Percentiles rank a stretch among this genome's conserved stretches.
Evolutionary conservation across 1,140 invertebrate genomes (phyloP).

Genomic region (Lepidotrigona ventralis): DNA sequence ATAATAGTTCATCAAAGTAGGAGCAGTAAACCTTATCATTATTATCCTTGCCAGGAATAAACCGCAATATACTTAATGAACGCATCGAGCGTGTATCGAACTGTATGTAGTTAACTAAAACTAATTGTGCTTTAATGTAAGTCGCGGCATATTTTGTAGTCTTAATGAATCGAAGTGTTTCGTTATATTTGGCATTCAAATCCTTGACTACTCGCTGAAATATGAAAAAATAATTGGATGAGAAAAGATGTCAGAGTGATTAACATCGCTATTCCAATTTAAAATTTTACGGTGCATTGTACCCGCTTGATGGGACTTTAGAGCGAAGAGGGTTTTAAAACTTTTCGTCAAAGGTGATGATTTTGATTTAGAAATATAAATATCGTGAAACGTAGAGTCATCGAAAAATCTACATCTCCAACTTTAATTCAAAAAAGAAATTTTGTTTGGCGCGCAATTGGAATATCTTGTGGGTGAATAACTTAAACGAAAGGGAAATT

Average conservation of each 20-base stretch:
- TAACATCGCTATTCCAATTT: not conserved
- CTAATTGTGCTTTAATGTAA: not conserved
- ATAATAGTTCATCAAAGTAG: conserved; percentile 6
- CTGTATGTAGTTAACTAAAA: not conserved
- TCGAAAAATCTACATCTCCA: not conserved
- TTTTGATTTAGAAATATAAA: not conserved
- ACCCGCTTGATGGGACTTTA: not conserved
- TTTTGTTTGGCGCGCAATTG: not conserved
- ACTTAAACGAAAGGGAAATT: not conserved
- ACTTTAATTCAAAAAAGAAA: not conserved
- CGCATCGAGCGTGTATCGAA: not conserved
- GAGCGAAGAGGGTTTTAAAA: not conserved
- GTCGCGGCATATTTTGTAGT: not conserved
- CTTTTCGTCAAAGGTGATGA: not conserved
- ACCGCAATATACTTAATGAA: conserved; percentile 21
- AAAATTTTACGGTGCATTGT: not conserved
- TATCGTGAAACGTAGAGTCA: not conserved
- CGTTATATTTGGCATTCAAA: not conserved
- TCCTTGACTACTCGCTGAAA: not conserved
- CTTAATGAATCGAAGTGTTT: not conserved
- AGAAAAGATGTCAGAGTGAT: not conserved
- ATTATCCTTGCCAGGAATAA: conserved; percentile 29
- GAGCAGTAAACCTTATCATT: conserved; percentile 24
- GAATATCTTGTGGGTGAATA: not conserved
- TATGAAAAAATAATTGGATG: not conserved